Evolutionary conservation across 2,888 invertebrate species (phyloP).

Genomic region (Nasonia oneida): DNA sequence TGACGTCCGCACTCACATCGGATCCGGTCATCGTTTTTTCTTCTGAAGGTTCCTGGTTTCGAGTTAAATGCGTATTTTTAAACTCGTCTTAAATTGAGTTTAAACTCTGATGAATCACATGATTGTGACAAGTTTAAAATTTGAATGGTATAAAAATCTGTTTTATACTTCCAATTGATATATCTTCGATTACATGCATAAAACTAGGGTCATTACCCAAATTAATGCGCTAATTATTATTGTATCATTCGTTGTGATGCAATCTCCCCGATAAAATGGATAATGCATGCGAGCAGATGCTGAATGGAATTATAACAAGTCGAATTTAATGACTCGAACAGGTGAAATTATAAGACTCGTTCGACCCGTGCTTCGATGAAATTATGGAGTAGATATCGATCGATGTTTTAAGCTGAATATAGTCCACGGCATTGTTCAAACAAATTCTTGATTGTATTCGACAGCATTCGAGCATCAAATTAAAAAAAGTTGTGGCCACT

Average conservation of each 20-base stretch:
- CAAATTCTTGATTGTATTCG: background rate
- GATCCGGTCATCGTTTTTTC: background rate
- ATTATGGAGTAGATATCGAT: background rate
- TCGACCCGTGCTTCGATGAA: background rate
- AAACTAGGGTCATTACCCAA: too few relatives aligned
- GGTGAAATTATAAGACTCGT: background rate
- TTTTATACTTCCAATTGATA: too few relatives aligned
- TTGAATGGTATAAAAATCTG: too few relatives aligned
- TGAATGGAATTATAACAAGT: background rate
- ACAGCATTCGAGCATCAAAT: background rate
- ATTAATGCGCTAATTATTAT: background rate
- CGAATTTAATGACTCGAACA: background rate
- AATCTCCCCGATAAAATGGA: background rate
- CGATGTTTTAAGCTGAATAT: background rate
- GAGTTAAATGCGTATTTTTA: background rate
- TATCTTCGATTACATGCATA: too few relatives aligned
- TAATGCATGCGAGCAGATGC: background rate
- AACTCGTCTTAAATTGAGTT: too few relatives aligned
- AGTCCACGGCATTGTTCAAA: background rate
- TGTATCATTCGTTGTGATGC: background rate
- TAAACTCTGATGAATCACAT: too few relatives aligned
- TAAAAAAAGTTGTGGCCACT: background rate
- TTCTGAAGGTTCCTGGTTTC: background rate
- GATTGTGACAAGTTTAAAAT: too few relatives aligned
- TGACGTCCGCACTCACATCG: background rate